Base-by-base conservation (phyloP, 2,888 invertebrate species). In the Drosophila tripunctata region DNA sequence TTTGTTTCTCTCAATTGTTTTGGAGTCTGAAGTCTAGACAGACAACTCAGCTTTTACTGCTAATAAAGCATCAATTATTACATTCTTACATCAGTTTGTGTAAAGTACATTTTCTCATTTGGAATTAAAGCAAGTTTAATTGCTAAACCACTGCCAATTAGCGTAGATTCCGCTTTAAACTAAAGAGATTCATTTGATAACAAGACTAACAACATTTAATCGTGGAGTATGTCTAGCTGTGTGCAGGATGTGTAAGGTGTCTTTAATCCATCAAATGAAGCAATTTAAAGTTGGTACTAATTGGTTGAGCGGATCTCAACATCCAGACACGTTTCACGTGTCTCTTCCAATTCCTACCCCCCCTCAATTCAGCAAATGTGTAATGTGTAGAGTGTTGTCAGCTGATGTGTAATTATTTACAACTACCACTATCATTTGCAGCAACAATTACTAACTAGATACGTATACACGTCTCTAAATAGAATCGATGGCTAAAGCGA, bases 351-450 rank as follows among this genome's bases (percentile, higher is more conserved):
- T n/a, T n/a, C n/a, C n/a, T n/a, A n/a, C 44, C 54, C 41, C 22
- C 14, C 24, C 4, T 24, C 1, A 36, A 15, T n/a, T n/a, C n/a
- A n/a, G n/a, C n/a, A n/a, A 27, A 21, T 30, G 38, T 38, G 24
- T 35, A 47, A 31, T 45, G 52, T 73, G 68, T 75, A 55, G 67
- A 73, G 83, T 85, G 86, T 85, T 85, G 85, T 83, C 87, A 85
- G 87, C 81, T 83, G 81, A 77, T 73, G 50, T 70, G 62, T 68
- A 64, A 70, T 67, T 69, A 69, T 69, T 69, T 65, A 65, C 70
- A 43, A 36, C 38, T 63, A 21, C 41, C 24, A 31, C 14, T 52
- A 52, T 14, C 22, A 14, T 22, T 58, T 30, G 43, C 57, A 17
- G 48, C 12, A 52, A 56, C 50, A 36, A 60, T 45, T 61, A 77